A percentile compares a stretch with the other conserved stretches of the same genome.
phyloP scores from a whole-genome alignment of 2,797 vertebrate genomes.

The Gymnoscopelus braueri region DNA sequence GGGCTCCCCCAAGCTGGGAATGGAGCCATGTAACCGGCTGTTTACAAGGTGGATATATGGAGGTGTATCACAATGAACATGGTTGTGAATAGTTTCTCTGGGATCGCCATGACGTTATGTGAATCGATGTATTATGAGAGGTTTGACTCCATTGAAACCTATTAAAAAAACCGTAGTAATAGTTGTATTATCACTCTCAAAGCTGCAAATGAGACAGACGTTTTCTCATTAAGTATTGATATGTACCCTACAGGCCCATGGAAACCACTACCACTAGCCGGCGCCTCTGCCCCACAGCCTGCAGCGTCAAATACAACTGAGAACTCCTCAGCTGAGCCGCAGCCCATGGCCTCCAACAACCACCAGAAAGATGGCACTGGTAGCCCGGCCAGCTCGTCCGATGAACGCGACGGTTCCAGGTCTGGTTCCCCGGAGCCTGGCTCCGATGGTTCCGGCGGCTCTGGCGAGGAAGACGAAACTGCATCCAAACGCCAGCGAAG shows the following conservation, averaged over 20 bases:
- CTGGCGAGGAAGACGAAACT: conserved; percentile 51
- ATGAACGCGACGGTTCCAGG: conserved; percentile 58
- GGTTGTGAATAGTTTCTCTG: no score
- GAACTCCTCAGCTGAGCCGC: conserved; percentile 38
- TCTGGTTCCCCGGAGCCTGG: conserved; percentile 70
- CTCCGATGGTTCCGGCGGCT: conserved; percentile 55
- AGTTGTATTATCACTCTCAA: background rate
- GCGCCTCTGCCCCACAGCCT: conserved; percentile 20
- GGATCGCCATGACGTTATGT: no score
- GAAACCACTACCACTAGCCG: conserved; percentile 68
- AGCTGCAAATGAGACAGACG: background rate
- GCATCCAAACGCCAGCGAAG: conserved; percentile 47
- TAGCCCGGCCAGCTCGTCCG: conserved; percentile 29
- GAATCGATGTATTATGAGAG: no score
- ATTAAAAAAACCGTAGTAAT: no score
- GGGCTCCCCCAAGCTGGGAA: no score
- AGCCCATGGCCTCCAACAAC: conserved; percentile 26
- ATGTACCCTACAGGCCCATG: conserved; percentile 56
- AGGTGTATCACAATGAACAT: no score
- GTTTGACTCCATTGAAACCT: no score
- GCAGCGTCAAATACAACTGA: conserved; percentile 5
- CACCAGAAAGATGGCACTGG: background rate
- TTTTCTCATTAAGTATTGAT: background rate
- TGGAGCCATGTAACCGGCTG: no score
- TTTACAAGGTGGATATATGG: no score